Percentiles rank a stretch among this genome's conserved stretches.
Conservation (phyloP, 2,113 vertebrate species). For the Gallinago undulata region DNA sequence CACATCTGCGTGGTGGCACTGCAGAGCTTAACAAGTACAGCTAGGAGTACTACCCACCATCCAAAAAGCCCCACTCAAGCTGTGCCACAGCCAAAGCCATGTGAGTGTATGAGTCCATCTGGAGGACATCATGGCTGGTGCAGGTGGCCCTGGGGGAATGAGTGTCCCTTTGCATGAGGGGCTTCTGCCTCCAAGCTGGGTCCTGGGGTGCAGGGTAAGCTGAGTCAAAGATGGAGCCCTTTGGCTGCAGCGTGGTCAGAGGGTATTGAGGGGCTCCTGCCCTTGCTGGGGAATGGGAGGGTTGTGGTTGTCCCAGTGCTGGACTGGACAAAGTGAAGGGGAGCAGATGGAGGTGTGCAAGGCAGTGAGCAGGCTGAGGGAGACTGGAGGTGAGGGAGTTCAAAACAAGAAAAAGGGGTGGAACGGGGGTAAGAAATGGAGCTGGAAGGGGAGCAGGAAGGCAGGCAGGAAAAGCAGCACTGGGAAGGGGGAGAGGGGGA, state of each 20-base stretch:
- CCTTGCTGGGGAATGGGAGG: neutral
- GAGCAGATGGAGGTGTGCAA: neutral
- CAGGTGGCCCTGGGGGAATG: neutral
- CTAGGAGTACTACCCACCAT: neutral
- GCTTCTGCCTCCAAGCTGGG: neutral
- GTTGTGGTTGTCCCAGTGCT: neutral
- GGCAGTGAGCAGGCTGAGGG: neutral
- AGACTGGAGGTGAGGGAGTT: neutral
- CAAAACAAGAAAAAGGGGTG: neutral
- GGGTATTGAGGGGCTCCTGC: neutral
- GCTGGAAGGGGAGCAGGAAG: neutral
- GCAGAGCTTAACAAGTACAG: neutral
- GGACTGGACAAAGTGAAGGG: neutral
- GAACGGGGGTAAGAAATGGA: neutral
- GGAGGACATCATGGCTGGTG: neutral
- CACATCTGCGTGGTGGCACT: neutral
- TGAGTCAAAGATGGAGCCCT: neutral
- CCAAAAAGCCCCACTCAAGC: neutral
- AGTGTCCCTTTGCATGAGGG: neutral
- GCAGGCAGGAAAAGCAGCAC: neutral
- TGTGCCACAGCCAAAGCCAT: neutral
- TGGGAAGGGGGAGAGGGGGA: neutral
- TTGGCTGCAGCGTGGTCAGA: accelerated
- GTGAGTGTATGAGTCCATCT: neutral
- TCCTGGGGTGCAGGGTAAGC: neutral